Conservation (phyloP, 2,113 vertebrate genomes). For the Vombatus ursinus region DNA sequence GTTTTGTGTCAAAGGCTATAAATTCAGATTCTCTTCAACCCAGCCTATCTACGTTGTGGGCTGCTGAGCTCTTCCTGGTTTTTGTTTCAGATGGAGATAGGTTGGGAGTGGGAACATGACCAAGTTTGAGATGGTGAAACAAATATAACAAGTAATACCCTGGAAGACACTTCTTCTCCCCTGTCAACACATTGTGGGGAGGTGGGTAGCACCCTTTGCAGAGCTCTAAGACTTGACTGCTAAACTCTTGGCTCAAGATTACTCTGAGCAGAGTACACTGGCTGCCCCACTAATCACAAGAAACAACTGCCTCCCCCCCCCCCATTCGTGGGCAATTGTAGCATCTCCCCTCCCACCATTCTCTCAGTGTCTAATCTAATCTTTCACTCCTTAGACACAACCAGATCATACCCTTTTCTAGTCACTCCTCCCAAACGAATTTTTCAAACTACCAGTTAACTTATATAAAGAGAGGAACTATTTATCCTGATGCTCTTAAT, state of each 20-base stretch:
- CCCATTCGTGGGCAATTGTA: neutral
- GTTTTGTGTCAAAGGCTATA: neutral
- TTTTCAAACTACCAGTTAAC: neutral
- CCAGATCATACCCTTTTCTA: neutral
- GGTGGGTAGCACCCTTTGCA: neutral
- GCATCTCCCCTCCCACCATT: neutral
- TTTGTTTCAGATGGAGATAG: neutral
- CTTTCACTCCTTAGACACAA: neutral
- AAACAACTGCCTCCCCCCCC: neutral
- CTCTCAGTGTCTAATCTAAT: neutral
- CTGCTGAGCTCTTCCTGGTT: neutral
- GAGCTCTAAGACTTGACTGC: neutral
- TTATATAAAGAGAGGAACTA: too few species aligned
- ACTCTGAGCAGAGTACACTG: neutral
- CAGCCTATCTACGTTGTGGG: neutral
- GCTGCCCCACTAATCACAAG: neutral
- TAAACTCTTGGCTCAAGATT: neutral
- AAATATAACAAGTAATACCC: neutral
- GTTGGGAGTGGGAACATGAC: neutral
- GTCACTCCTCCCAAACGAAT: neutral
- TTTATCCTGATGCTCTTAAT: too few species aligned
- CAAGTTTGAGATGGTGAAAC: neutral
- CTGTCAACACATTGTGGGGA: neutral
- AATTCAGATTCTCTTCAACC: neutral
- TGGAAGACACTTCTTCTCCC: neutral